phyloP scores from a whole-genome alignment of 2,797 vertebrate species.

The Dendrocincla fuliginosa region DNA sequence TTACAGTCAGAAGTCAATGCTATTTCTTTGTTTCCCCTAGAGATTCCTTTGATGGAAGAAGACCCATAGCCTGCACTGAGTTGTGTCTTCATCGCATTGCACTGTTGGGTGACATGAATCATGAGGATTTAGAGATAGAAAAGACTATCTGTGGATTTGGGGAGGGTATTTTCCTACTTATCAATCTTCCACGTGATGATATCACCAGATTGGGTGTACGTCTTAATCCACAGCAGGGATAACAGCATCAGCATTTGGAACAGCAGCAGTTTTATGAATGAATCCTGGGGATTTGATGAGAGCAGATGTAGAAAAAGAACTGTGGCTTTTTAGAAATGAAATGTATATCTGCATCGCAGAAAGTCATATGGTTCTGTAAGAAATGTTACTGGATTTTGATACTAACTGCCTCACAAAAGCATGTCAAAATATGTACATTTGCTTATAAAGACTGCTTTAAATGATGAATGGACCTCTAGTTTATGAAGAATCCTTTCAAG shows the following conservation, averaged over 20 bases:
- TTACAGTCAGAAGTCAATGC: neutral
- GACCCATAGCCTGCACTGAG: conserved; percentile 70
- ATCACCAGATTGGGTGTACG: conserved; percentile 4
- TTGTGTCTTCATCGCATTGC: neutral
- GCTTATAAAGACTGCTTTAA: conserved; percentile 70
- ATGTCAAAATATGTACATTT: conserved; percentile 71
- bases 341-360: conserved; percentile 44
- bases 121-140: conserved; percentile 44
- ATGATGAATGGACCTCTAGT: conserved; percentile 47
- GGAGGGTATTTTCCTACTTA: conserved; percentile 30
- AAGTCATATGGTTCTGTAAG: conserved; percentile 24
- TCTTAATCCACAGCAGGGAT: neutral
- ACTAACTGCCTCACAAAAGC: conserved; percentile 67
- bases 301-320: conserved; percentile 38
- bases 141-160: conserved; percentile 43
- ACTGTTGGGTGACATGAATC: conserved; percentile 6
- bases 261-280: conserved; percentile 38
- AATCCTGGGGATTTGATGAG: conserved; percentile 65
- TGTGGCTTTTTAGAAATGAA: conserved; percentile 31
- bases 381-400: conserved; percentile 47
- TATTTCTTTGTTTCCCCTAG: conserved; percentile 67
- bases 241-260: conserved; percentile 22
- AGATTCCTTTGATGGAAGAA: conserved; percentile 87
- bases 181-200: neutral
- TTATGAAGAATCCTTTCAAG: conserved; percentile 27